Base-by-base conservation (phyloP, 2,888 invertebrate genomes). In the Entomobrya multifasciata region DNA sequence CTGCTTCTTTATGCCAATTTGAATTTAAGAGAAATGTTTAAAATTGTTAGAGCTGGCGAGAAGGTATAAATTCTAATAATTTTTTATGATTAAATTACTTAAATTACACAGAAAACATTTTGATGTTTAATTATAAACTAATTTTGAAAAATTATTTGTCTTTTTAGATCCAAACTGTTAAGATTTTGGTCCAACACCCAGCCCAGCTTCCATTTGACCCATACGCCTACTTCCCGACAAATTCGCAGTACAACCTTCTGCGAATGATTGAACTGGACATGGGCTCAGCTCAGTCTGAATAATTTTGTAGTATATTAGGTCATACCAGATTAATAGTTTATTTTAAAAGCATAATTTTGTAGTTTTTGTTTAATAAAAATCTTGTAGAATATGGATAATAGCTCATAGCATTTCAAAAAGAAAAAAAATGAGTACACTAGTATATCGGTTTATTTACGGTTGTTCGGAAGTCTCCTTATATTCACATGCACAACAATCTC, bases 181-280 rank as follows among this genome's bases (percentile, higher is more conserved):
- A 15, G n/a, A 74, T 49, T 20, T 25, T 36, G 17, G 57, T 3
- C n/a, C 49, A 44, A 47, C 49, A 20, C 8, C 27, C 70, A 6
- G 10, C 5, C 20, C 30, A 13, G 1, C 30, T 82, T 5, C 15
- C 74, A 15, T 82, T 82, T 62, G 82, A 82, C 15, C 74, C 82
- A 20, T 62, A 36, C 27, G 82, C 82, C 13, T 55, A 30, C 17
- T 74, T 82, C 41, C 82, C 82, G 41, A 72, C 62, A 0, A 57
- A 11, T 22, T 30, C 82, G 2, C 74, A 82, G 15, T 74, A 82
- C 49, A 74, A 74, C 22, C 13, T 49, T 62, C 25, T 82, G 15
- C 17, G 62, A 49, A 62, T 41, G 62, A 74, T 82, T 82, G 57
- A 36, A 3, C 4, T 41, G 6, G 41, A n/a, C 36, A 36, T 36